Conservation (phyloP, 2,888 invertebrate species). For the Cheilosia impressa region DNA sequence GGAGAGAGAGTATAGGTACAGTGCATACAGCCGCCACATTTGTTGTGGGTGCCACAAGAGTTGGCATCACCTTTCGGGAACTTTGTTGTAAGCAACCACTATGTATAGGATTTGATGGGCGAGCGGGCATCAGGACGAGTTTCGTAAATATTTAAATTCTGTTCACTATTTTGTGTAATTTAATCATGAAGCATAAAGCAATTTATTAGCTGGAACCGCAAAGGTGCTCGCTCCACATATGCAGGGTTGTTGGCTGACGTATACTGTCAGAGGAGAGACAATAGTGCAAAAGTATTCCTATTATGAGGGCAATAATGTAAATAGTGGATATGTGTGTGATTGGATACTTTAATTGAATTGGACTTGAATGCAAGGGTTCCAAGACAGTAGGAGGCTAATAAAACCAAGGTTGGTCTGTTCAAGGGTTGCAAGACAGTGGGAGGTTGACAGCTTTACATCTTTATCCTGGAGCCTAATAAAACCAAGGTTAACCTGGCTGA, state of each 20-base stretch:
- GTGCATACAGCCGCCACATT: slow-evolving; percentile 14
- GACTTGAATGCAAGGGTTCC: not conserved
- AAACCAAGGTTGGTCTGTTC: too few relatives aligned
- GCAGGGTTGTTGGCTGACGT: slow-evolving; percentile 21
- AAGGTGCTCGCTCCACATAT: slow-evolving; percentile 28
- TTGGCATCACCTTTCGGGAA: slow-evolving; percentile 53
- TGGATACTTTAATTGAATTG: slow-evolving; percentile 29
- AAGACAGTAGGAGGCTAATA: too few relatives aligned
- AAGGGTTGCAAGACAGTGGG: too few relatives aligned
- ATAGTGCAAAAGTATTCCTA: slow-evolving; percentile 14
- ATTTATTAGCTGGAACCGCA: slow-evolving; percentile 72
- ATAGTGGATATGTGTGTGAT: slow-evolving; percentile 4
- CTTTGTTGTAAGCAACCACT: not conserved
- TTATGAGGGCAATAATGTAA: not conserved
- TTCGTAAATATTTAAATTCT: slow-evolving; percentile 73
- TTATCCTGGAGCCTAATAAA: too few relatives aligned
- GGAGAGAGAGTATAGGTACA: slow-evolving; percentile 3
- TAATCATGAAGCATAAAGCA: slow-evolving; percentile 73
- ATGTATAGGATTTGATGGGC: not conserved
- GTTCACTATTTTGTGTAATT: slow-evolving; percentile 69
- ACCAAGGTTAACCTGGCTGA: too few relatives aligned
- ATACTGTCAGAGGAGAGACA: slow-evolving; percentile 12
- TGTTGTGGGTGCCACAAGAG: slow-evolving; percentile 32
- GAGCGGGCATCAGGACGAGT: slow-evolving; percentile 33
- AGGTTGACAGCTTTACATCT: too few relatives aligned